Conservation (phyloP, 2,797 vertebrate species). For the Cichlasoma orientale region DNA sequence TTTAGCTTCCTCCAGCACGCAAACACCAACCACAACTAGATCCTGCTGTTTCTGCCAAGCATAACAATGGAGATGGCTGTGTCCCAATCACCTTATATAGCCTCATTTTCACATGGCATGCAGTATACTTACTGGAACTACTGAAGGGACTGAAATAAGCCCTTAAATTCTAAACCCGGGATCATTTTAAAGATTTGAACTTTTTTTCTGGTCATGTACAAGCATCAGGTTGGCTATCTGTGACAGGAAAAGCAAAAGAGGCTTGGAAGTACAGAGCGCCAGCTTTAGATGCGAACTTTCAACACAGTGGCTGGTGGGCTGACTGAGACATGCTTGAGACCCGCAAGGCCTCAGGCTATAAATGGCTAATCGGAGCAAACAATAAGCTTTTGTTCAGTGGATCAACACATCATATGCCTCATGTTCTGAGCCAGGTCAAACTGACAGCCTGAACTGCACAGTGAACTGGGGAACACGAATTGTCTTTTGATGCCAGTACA, state of each 20-base stretch:
- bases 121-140: slow-evolving; percentile 39
- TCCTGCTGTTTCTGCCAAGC: slow-evolving; percentile 69
- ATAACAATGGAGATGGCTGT: slow-evolving; percentile 74
- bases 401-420: slow-evolving; percentile 79
- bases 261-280: neutral
- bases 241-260: neutral
- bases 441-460: slow-evolving; percentile 45
- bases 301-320: slow-evolving; percentile 39
- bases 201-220: neutral
- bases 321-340: slow-evolving; percentile 61
- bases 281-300: slow-evolving; percentile 49
- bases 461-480: slow-evolving; percentile 44
- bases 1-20: slow-evolving; percentile 65
- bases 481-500: slow-evolving; percentile 51
- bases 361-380: slow-evolving; percentile 70
- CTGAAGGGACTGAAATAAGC: slow-evolving; percentile 12
- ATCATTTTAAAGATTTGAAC: neutral
- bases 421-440: slow-evolving; percentile 42
- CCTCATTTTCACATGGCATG: slow-evolving; percentile 58
- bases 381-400: slow-evolving; percentile 76
- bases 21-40: slow-evolving; percentile 61
- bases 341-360: slow-evolving; percentile 54
- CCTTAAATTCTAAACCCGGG: neutral
- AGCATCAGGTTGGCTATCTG: neutral
- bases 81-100: slow-evolving; percentile 77